Conservation (phyloP, 2,113 vertebrate species). For the Rhizomys pruinosus region DNA sequence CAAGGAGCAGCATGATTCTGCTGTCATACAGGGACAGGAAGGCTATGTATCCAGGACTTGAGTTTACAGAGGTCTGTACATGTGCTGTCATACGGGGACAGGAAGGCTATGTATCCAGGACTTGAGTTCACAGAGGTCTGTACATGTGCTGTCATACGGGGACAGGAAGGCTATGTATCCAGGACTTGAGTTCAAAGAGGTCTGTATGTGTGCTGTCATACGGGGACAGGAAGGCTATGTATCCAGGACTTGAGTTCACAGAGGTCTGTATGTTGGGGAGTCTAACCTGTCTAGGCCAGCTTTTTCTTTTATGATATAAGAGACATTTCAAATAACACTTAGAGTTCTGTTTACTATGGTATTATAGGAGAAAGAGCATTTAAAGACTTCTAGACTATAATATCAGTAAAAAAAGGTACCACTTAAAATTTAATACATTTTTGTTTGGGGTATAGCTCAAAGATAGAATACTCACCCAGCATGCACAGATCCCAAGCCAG, state of each 20-base stretch:
- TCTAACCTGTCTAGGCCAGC: not conserved
- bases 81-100: not conserved
- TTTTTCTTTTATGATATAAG: conserved; percentile 15
- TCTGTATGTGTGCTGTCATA: not conserved
- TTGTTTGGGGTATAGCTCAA: not conserved
- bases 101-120: not conserved
- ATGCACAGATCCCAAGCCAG: not conserved
- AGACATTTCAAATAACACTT: not conserved
- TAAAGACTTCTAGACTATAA: not conserved
- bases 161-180: not conserved
- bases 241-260: not conserved
- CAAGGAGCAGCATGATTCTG: not conserved
- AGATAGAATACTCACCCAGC: not conserved
- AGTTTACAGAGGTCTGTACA: too few species aligned
- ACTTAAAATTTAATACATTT: not conserved
- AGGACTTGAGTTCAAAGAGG: too few species aligned
- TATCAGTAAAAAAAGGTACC: not conserved
- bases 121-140: not conserved
- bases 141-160: not conserved
- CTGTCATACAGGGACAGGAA: not conserved
- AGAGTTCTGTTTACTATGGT: not conserved
- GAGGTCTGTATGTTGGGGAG: not conserved
- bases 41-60: not conserved
- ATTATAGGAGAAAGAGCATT: not conserved
- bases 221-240: not conserved